Evolutionary conservation across 2,888 invertebrate genomes (phyloP).

Genomic region (Ichneumoninae sp.): DNA sequence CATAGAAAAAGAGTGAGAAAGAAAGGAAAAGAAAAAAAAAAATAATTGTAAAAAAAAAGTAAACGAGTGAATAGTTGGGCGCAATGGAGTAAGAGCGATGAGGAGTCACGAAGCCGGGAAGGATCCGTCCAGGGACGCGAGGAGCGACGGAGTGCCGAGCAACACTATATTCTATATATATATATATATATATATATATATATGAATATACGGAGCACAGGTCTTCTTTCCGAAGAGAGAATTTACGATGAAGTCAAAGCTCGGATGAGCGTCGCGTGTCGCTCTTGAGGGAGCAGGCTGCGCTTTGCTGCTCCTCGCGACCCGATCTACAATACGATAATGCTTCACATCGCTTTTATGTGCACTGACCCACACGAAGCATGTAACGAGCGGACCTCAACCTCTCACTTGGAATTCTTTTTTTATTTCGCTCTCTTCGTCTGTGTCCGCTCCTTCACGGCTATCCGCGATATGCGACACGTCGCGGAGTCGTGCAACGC

Average conservation of each 20-base stretch:
- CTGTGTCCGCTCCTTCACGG: slow-evolving; percentile 7
- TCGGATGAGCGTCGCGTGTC: slow-evolving; percentile 70
- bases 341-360: slow-evolving; percentile 69
- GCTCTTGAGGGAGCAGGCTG: slow-evolving; percentile 48
- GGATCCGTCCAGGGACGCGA: slow-evolving; percentile 28
- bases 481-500: slow-evolving; percentile 47
- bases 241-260: slow-evolving; percentile 68
- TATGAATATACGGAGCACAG: not conserved
- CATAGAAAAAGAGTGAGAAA: slow-evolving; percentile 28
- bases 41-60: not conserved
- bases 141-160: slow-evolving; percentile 23
- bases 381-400: slow-evolving; percentile 60
- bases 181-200: slow-evolving; percentile 7
- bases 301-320: slow-evolving; percentile 43
- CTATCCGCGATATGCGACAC: slow-evolving; percentile 33
- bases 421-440: not conserved
- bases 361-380: slow-evolving; percentile 69
- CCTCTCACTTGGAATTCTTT: slow-evolving; percentile 36
- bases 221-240: slow-evolving; percentile 62
- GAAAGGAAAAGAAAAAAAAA: slow-evolving; percentile 18
- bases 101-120: slow-evolving; percentile 5
- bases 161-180: slow-evolving; percentile 24
- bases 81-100: slow-evolving; percentile 11
- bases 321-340: slow-evolving; percentile 68
- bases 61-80: slow-evolving; percentile 19